Conservation (phyloP, 2,797 vertebrate species). For the Poecile montanus region DNA sequence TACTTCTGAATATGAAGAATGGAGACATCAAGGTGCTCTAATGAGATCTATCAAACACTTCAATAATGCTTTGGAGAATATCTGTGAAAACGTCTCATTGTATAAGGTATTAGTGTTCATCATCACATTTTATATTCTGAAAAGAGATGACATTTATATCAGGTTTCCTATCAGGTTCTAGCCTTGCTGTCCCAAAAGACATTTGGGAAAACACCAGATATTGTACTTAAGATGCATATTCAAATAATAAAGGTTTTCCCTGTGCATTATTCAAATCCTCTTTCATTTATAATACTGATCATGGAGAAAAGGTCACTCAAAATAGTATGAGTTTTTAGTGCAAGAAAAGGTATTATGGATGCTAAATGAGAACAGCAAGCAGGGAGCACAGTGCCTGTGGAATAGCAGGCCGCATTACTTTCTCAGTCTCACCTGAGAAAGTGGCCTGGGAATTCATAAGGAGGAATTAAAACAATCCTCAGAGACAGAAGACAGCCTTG, state of each 20-base stretch:
- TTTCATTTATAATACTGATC: neutral
- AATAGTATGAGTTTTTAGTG: neutral
- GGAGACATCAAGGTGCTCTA: slow-evolving; percentile 53
- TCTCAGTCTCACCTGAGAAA: no score
- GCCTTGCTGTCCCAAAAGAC: neutral
- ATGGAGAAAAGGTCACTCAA: neutral
- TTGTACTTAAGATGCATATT: neutral
- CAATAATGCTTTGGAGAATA: slow-evolving; percentile 10
- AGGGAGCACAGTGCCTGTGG: no score
- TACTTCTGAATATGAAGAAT: slow-evolving; percentile 4
- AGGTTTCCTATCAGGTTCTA: neutral
- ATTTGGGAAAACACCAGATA: neutral
- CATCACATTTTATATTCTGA: slow-evolving; percentile 23
- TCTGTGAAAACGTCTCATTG: neutral
- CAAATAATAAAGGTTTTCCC: neutral
- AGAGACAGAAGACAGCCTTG: no score
- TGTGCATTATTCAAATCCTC: neutral
- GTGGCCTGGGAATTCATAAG: no score
- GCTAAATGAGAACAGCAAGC: no score
- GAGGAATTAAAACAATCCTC: no score
- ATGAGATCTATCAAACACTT: slow-evolving; percentile 30
- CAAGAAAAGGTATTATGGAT: neutral
- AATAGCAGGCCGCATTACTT: no score
- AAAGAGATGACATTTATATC: slow-evolving; percentile 7
- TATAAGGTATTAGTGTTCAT: neutral